Evolutionary conservation across 2,888 invertebrate species (phyloP).

Genomic region (Epistrophe grossulariae): DNA sequence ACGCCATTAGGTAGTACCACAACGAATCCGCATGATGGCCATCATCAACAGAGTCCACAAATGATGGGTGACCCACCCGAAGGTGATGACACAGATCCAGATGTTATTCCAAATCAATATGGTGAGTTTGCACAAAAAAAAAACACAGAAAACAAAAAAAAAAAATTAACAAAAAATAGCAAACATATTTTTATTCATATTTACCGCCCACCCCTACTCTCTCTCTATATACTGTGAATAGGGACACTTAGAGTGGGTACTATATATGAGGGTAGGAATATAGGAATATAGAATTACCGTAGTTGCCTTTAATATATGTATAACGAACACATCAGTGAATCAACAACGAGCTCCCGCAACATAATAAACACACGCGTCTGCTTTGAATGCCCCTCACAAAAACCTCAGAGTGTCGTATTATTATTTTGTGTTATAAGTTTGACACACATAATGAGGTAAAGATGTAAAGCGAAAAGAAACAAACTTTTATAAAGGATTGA

Average conservation of each 20-base stretch:
- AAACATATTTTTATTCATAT: constrained; percentile 60
- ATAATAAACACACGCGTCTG: constrained; percentile 12
- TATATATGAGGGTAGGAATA: background rate
- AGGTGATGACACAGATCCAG: constrained; percentile 90
- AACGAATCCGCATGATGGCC: constrained; percentile 84
- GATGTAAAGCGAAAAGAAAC: background rate
- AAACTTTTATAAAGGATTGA: background rate
- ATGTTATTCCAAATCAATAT: constrained; percentile 94
- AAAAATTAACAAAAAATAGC: constrained; percentile 21
- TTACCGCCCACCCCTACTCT: background rate
- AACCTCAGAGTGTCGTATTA: background rate
- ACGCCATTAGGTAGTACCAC: constrained; percentile 80
- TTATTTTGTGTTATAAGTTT: background rate
- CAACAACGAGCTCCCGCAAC: background rate
- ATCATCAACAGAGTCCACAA: constrained; percentile 84
- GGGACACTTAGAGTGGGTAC: background rate
- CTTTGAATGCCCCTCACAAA: background rate
- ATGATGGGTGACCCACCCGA: constrained; percentile 83
- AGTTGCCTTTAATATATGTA: background rate
- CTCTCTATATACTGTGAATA: background rate
- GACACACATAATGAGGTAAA: background rate
- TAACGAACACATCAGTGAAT: background rate
- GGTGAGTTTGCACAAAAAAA: constrained; percentile 85
- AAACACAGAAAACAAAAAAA: too few relatives aligned
- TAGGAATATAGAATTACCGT: background rate